Conservation (phyloP, 2,113 vertebrate genomes). For the Sorex fumeus region DNA sequence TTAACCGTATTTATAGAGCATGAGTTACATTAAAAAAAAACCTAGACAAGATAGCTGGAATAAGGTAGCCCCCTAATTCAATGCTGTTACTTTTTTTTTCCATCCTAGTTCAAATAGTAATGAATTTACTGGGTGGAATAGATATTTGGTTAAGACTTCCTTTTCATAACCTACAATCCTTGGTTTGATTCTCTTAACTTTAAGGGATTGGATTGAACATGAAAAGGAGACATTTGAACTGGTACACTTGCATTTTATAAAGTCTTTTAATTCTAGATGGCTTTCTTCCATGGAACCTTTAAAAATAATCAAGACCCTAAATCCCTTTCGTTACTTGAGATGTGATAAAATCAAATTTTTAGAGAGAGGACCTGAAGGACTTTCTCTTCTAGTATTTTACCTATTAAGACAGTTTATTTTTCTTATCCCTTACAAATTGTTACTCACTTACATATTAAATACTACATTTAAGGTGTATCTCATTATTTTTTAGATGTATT, state of each 20-base stretch:
- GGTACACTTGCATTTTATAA: slow-evolving; percentile 52
- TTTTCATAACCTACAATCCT: slow-evolving; percentile 49
- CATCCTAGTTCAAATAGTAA: slow-evolving; percentile 61
- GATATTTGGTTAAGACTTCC: slow-evolving; percentile 51
- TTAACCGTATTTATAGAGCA: slow-evolving; percentile 57
- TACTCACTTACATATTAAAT: slow-evolving; percentile 45
- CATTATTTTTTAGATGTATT: slow-evolving; percentile 69
- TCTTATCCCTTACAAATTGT: slow-evolving; percentile 52
- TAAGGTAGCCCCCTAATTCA: slow-evolving; percentile 10
- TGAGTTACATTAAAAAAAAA: slow-evolving; percentile 56
- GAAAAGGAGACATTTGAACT: slow-evolving; percentile 49
- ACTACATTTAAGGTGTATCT: slow-evolving; percentile 57
- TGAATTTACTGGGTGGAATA: slow-evolving; percentile 44
- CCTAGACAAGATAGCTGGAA: slow-evolving; percentile 18
- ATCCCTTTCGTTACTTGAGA: slow-evolving; percentile 43
- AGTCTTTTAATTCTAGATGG: slow-evolving; percentile 44
- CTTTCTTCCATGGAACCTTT: slow-evolving; percentile 50
- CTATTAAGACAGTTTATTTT: slow-evolving; percentile 20
- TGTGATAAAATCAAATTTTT: slow-evolving; percentile 23
- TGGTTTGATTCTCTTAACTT: slow-evolving; percentile 35
- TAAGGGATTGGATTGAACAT: slow-evolving; percentile 34
- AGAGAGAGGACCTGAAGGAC: slow-evolving; percentile 27
- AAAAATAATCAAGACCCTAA: slow-evolving; percentile 56
- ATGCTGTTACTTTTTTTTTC: background rate
- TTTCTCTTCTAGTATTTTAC: slow-evolving; percentile 42